These are phyloP conservation scores for Myzus persicae DNA, from an alignment of 1,140 invertebrate genomes.

Conservation along the genomic window DNA sequence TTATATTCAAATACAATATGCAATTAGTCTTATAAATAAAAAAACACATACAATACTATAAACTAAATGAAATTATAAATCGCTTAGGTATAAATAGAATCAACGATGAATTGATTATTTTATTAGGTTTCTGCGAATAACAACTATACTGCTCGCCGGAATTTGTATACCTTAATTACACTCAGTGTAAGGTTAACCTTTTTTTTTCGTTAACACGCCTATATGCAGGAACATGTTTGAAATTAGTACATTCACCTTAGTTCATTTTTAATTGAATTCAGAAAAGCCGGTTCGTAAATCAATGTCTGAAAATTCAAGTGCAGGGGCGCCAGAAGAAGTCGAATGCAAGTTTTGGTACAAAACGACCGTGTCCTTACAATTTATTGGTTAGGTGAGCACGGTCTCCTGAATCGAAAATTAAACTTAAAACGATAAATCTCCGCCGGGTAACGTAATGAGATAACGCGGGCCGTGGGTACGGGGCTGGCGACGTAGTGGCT, in stretches of 20 bases:
- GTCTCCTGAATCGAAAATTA: conserved; percentile 57
- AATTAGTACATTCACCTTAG: conserved; percentile 25
- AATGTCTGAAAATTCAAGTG: conserved; percentile 38
- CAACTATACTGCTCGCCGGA: not conserved
- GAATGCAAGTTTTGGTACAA: conserved; percentile 56
- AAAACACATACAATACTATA: too few species aligned
- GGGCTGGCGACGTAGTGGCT: conserved; percentile 4
- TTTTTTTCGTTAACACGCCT: not conserved
- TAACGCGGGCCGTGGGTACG: conserved; percentile 15
- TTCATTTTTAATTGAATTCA: conserved; percentile 37
- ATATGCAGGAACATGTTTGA: not conserved
- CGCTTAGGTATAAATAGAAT: not conserved
- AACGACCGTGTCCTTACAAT: conserved; percentile 55
- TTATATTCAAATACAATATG: not conserved
- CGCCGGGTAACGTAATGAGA: conserved; percentile 46
- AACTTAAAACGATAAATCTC: conserved; percentile 58
- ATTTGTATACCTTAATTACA: not conserved
- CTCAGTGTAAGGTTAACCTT: not conserved
- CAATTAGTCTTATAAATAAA: not conserved
- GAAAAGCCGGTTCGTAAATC: conserved; percentile 32
- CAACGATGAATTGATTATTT: not conserved
- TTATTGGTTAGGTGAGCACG: conserved; percentile 55
- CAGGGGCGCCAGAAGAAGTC: conserved; percentile 47
- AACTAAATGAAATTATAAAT: not conserved
- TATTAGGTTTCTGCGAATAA: not conserved